Evolutionary conservation across 2,113 vertebrate species (phyloP).

Genomic region (Hiodon tergisus): DNA sequence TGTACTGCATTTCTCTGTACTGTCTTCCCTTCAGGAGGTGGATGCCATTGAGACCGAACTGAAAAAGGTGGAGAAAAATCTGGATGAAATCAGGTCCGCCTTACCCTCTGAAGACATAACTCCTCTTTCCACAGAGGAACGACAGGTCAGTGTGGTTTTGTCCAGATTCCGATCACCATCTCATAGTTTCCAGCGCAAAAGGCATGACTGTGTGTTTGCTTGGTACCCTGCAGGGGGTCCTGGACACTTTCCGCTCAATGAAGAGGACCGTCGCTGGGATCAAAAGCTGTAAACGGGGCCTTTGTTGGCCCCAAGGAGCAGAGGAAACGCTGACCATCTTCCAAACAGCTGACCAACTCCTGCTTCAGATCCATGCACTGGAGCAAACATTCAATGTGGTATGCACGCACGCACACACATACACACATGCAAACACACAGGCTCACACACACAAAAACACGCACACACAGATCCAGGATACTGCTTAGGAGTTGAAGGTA

Average conservation of each 20-base stretch:
- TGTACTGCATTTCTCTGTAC: background rate
- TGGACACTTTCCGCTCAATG: slow-evolving; percentile 72
- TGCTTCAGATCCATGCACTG: slow-evolving; percentile 67
- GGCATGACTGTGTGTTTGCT: background rate
- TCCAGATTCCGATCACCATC: background rate
- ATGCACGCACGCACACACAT: slow-evolving; percentile 63
- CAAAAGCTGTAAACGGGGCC: slow-evolving; percentile 65
- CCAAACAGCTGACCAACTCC: slow-evolving; percentile 61
- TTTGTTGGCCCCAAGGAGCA: slow-evolving; percentile 66
- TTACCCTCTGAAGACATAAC: slow-evolving; percentile 74
- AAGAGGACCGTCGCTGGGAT: slow-evolving; percentile 70
- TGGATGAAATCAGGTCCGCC: slow-evolving; percentile 70
- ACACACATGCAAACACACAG: too few species aligned
- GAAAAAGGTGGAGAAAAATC: slow-evolving; percentile 71
- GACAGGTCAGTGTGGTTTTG: slow-evolving; percentile 49
- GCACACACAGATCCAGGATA: too few species aligned
- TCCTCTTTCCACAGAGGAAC: slow-evolving; percentile 69
- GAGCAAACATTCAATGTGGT: slow-evolving; percentile 70
- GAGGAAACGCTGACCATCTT: slow-evolving; percentile 72
- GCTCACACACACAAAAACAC: slow-evolving; percentile 69
- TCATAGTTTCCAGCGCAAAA: background rate
- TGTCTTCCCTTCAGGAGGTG: slow-evolving; percentile 68
- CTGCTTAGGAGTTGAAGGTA: too few species aligned
- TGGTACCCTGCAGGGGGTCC: slow-evolving; percentile 60
- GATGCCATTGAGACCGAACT: slow-evolving; percentile 79